Base-by-base conservation (phyloP, 2,113 vertebrate genomes). In the Perca fluviatilis region DNA sequence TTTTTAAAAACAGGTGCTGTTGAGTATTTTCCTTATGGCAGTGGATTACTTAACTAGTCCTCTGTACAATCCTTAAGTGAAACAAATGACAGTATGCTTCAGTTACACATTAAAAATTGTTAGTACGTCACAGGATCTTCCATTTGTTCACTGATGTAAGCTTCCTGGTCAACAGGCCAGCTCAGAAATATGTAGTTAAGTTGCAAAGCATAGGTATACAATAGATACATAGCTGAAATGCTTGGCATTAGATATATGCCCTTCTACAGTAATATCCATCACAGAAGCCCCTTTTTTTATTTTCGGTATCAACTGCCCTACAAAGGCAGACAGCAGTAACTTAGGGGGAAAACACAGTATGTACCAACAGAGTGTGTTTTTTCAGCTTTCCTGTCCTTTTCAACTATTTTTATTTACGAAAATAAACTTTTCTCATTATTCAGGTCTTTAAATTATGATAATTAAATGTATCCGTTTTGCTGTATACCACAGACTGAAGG, bases 1-100 rank as follows among this genome's bases (percentile, higher is more conserved):
- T 74, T 49, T 62, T 57, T 25, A 47, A 76, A 51, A 21, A 83
- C 74, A 58, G 61, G 13, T 73, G 49, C 50, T 40, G 36, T 40
- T 58, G 5, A 46, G 36, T 54, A 63, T 82, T 77, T 83, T 23
- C 18, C 70, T 85, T 58, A 84, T 90, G 84, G 83, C 88, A 89
- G 88, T 87, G 78, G 69, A 73, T 87, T 81, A 84, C 58, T 79
- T 74, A 51, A 67, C 70, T 30, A 73, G 61, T 84, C 43, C 30
- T 46, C 11, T 57, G 54, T 91, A 61, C 68, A 77, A 47, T 40
- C 56, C 14, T 80, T 19, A 23, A 60, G 21, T 60, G 63, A 58
- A 30, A 57, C 53, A 70, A 80, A 49, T 58, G 8, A 49, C 46
- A 60, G 56, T 84, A 53, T 30, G 58, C 16, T 43, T 81, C 57